Base-by-base conservation (phyloP, 2,888 invertebrate genomes). In the Melanophora roralis region DNA sequence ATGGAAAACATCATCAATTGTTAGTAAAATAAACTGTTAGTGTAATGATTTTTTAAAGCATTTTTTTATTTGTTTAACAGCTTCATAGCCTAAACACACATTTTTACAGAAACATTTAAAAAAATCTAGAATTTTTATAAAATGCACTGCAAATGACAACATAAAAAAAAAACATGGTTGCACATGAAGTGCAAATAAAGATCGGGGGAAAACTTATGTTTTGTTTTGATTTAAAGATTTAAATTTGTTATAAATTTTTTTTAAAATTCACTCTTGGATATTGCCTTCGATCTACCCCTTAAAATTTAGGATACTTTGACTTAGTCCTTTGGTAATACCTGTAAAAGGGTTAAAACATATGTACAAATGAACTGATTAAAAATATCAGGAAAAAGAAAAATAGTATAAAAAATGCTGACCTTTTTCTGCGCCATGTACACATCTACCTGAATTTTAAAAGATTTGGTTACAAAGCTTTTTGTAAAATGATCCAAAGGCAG, bases 31-130 rank as follows among this genome's bases (percentile, higher is more conserved):
- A 7, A 9, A 9, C 12, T 34, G 19, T 27, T 5, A 5, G 4
- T 11, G 6, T 32, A 49, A 68, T 51, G 67, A 64, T 49, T 34
- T 64, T 77, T 64, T 77, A 57, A 76, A 40, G 49, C 69, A 59
- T 71, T 75, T 76, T 71, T 57, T 12, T 40, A 16, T 38, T 19
- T n/a, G 27, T 27, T 3, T 38, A 21, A 11, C 27, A 60, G 27
- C 49, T 38, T 36, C 36, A 21, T 32, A 23, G 23, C 16, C 14
- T 12, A 14, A 16, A 38, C 16, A 16, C 16, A 14, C 53, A 32
- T 6, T n/a, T n/a, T n/a, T n/a, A n/a, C n/a, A n/a, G n/a, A n/a
- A n/a, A n/a, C n/a, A n/a, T n/a, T n/a, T n/a, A n/a, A n/a, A n/a
- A 38, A 43, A 19, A 1, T 59, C 40, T 40, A 51, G 27, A 65